Evolutionary conservation across 2,888 invertebrate genomes (phyloP), one percentile per base, ranked within the genome.

Genomic region (Xestobium rufovillosum): DNA sequence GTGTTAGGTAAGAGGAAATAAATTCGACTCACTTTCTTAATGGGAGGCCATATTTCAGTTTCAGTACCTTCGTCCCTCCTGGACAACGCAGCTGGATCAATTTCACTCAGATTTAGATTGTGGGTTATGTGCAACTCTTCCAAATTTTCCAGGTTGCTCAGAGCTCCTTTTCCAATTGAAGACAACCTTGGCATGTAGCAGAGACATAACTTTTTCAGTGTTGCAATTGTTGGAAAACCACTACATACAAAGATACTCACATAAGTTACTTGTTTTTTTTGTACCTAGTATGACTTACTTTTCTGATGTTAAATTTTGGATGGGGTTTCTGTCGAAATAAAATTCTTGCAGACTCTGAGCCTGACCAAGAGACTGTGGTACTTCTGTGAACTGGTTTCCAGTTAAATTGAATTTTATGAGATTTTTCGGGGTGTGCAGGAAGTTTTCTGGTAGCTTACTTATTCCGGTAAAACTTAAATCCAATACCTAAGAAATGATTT

Each of bases 291-390:
- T 8, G 10, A 43, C 55, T 54, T 48, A 61, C 61, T 52, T 59
- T 16, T 55, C 44, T 14, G 44, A 39, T 2, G 73, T 72, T 10
- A 87, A 51, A 36, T 69, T 63, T 2, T 58, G 57, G 33, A 88
- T 77, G 0, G 78, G 80, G 59, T 87, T 87, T 43, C 78, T 76
- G 51, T 83, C 79, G 13, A 88, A 59, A 35, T 74, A 74, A 6
- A 88, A 61, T 31, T 63, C 71, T 35, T 76, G 61, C 33, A 88
- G 60, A 44, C 71, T 71, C 36, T 70, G 70, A 0, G 78, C 73
- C 38, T 76, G 73, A 1, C 66, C 68, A 12, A 88, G 53, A 16
- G 76, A 76, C 4, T 65, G 60, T 0, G 86, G 86, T 0, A 83
- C 60, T 0, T 63, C 58, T 0, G 59, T 58, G 10, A 85, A 72